Conservation (phyloP, 2,113 vertebrate species). For the Isichthys henryi region DNA sequence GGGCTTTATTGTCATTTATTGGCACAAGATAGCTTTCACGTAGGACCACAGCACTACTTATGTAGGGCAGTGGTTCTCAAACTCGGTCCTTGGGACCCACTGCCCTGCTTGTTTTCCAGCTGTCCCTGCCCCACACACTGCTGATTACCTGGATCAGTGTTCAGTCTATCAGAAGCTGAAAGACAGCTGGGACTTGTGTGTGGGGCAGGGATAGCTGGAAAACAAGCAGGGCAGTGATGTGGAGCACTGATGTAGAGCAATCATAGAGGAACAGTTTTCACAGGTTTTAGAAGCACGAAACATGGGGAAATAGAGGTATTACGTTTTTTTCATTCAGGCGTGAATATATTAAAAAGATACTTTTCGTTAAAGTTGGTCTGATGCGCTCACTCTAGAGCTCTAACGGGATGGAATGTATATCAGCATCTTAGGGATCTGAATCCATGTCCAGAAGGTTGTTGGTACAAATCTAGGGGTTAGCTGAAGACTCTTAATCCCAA, state of each 20-base stretch:
- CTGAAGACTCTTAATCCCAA: neutral
- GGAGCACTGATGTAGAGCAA: neutral
- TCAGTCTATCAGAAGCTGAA: too few species aligned
- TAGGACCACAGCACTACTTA: neutral
- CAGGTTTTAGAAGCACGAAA: neutral
- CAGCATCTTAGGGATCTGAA: neutral
- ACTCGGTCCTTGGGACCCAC: too few species aligned
- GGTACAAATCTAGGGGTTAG: neutral
- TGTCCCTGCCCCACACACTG: too few species aligned
- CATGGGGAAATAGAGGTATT: neutral
- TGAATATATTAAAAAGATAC: neutral
- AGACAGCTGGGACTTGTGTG: too few species aligned
- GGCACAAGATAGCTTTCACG: neutral
- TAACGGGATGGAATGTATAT: neutral
- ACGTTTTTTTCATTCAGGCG: neutral
- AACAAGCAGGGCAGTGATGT: neutral
- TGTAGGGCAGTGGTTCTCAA: neutral
- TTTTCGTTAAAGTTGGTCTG: neutral
- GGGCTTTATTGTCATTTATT: neutral
- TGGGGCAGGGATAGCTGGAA: too few species aligned
- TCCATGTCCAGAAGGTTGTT: neutral
- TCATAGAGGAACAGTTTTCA: neutral
- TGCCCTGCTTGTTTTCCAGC: too few species aligned
- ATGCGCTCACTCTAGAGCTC: neutral
- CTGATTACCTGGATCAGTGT: too few species aligned